Conservation (phyloP, 2,888 invertebrate genomes). For the Limnephilus rhombicus region DNA sequence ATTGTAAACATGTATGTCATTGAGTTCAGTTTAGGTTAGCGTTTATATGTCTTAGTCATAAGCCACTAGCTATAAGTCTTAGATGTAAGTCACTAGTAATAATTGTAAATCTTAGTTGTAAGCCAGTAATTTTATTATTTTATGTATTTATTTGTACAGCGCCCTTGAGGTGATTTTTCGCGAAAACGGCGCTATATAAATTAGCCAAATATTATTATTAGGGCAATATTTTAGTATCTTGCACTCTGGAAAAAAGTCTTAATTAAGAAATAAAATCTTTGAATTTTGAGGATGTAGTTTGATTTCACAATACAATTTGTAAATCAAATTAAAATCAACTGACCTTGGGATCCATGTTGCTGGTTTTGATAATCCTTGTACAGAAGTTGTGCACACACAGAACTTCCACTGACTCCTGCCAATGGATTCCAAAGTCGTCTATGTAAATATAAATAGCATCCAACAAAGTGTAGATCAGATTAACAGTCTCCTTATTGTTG, state of each 20-base stretch:
- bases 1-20: no score
- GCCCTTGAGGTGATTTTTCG: no score
- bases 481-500: constrained; percentile 66
- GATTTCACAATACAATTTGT: constrained; percentile 32
- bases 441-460: constrained; percentile 82
- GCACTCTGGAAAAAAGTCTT: neutral
- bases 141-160: no score
- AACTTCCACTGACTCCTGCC: constrained; percentile 88
- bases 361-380: constrained; percentile 72
- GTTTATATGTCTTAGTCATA: no score
- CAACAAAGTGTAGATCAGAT: constrained; percentile 81
- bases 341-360: constrained; percentile 73
- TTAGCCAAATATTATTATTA: no score
- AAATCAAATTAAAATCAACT: constrained; percentile 63
- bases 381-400: constrained; percentile 79
- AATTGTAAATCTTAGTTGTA: no score
- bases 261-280: neutral
- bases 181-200: no score
- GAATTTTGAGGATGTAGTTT: neutral
- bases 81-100: no score
- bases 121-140: no score
- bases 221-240: neutral
- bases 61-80: no score
- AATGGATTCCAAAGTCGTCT: constrained; percentile 84
- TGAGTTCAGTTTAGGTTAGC: no score